phyloP scores from a whole-genome alignment of 1,140 invertebrate genomes.

The Camponotus vicinus region DNA sequence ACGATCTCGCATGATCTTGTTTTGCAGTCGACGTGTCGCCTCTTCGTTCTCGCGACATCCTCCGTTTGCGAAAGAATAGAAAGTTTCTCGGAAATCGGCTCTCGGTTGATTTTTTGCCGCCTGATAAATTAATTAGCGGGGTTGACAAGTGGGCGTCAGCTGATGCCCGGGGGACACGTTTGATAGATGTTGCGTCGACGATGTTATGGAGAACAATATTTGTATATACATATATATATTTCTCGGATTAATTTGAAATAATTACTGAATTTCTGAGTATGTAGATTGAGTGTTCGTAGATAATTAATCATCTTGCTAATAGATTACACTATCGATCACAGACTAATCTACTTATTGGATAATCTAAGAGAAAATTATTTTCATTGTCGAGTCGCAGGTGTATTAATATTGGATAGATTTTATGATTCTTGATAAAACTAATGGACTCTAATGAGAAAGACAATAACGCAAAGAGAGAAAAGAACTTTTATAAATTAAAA shows the following conservation, averaged over 20 bases:
- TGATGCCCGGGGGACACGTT: background rate
- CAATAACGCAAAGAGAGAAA: background rate
- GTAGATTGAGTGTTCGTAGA: background rate
- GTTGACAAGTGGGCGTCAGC: background rate
- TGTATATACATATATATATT: background rate
- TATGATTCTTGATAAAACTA: background rate
- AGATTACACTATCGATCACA: background rate
- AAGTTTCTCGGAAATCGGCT: constrained; percentile 16
- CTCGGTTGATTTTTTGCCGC: background rate
- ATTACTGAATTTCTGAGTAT: background rate
- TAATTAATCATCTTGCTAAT: background rate
- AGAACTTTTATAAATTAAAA: constrained; percentile 4
- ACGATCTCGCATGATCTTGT: background rate
- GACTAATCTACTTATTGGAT: background rate
- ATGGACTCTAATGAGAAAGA: background rate
- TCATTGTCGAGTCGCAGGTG: background rate
- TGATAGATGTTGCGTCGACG: background rate
- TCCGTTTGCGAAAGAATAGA: background rate
- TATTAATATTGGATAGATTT: background rate
- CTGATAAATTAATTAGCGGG: constrained; percentile 24
- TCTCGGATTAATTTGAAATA: background rate
- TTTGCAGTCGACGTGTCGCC: constrained; percentile 36
- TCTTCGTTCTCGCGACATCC: constrained; percentile 24
- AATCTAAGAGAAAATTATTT: background rate
- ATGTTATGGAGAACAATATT: background rate